Evolutionary conservation across 2,797 vertebrate genomes (phyloP).

Genomic region (Bovichtus variegatus): DNA sequence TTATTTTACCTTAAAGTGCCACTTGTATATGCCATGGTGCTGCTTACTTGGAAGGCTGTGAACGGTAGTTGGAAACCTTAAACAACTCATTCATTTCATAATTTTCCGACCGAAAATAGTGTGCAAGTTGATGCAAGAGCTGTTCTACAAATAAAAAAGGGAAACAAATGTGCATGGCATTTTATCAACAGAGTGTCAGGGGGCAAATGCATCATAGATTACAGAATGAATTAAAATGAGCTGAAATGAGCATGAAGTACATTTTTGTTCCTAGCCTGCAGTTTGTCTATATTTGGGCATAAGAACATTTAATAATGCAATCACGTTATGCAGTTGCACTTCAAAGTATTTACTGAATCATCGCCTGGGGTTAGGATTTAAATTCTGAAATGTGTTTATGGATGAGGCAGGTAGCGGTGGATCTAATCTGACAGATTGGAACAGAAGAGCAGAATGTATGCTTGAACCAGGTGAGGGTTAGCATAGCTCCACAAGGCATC

Average conservation of each 20-base stretch:
- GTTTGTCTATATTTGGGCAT: constrained; percentile 81
- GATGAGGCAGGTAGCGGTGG: constrained; percentile 77
- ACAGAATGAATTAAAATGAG: constrained; percentile 76
- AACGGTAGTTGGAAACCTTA: constrained; percentile 16
- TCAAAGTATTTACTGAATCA: constrained; percentile 84
- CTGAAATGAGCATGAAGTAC: constrained; percentile 77
- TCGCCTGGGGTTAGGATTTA: constrained; percentile 79
- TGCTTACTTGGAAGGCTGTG: constrained; percentile 22
- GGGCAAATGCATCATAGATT: constrained; percentile 70
- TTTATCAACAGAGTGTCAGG: constrained; percentile 72
- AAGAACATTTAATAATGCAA: constrained; percentile 79
- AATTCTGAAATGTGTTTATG: constrained; percentile 82
- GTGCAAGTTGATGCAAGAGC: constrained; percentile 55
- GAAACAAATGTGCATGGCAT: constrained; percentile 49
- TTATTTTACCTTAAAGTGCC: constrained; percentile 37
- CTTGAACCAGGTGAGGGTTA: constrained; percentile 81
- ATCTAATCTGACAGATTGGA: constrained; percentile 82
- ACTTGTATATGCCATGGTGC: constrained; percentile 8
- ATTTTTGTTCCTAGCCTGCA: constrained; percentile 80
- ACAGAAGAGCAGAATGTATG: constrained; percentile 73
- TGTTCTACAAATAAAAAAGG: constrained; percentile 48
- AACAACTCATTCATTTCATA: constrained; percentile 55
- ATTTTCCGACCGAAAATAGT: constrained; percentile 45
- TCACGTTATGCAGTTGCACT: constrained; percentile 81
- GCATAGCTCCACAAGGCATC: constrained; percentile 73